Percentiles rank a stretch among this genome's conserved stretches.
Conservation (phyloP, 2,888 invertebrate genomes). For the Eupithecia insigniata region DNA sequence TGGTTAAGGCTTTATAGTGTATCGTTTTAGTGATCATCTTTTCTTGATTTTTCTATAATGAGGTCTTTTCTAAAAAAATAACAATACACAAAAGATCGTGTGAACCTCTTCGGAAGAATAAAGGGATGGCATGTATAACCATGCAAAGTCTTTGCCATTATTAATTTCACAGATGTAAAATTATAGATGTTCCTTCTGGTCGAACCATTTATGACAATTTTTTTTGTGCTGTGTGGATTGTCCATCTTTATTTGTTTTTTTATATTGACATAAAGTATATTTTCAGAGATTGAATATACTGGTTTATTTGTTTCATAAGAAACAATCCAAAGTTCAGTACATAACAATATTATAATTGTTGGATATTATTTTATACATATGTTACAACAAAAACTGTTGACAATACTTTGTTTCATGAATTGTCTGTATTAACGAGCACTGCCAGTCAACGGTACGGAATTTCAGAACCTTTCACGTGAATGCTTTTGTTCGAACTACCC, state of each 20-base stretch:
- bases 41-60: not conserved
- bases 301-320: not conserved
- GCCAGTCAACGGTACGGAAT: slow-evolving; percentile 53
- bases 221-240: no score
- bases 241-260: no score
- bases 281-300: not conserved
- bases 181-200: no score
- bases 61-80: no score
- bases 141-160: no score
- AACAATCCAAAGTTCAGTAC: not conserved
- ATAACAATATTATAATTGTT: not conserved
- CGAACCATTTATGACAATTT: no score
- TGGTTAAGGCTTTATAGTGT: not conserved
- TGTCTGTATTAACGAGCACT: slow-evolving; percentile 46
- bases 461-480: slow-evolving; percentile 23
- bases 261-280: no score
- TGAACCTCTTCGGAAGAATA: no score
- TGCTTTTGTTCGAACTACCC: slow-evolving; percentile 20
- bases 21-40: not conserved
- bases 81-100: no score
- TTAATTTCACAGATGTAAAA: no score
- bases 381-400: not conserved
- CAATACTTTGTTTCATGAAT: not conserved
- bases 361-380: not conserved
- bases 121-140: no score